Percentiles rank a stretch among this genome's conserved stretches.
Evolutionary conservation across 1,140 invertebrate genomes (phyloP).

Genomic region (Drosophila nebulosa): DNA sequence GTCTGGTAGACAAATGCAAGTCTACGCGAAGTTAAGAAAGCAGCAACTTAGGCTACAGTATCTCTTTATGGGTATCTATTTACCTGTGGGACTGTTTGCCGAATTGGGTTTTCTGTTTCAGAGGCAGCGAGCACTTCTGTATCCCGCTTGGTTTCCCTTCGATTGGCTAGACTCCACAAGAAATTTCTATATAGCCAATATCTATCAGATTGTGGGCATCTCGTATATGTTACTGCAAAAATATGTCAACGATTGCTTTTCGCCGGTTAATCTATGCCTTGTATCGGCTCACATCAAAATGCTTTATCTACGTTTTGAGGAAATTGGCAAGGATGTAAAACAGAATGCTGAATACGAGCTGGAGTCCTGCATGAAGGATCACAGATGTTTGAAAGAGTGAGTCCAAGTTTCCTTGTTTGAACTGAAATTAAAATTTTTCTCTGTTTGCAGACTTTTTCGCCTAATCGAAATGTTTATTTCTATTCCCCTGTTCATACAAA

Average conservation of each 20-base stretch:
- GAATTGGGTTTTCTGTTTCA: slow-evolving; percentile 51
- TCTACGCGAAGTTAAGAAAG: slow-evolving; percentile 29
- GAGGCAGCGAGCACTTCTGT: slow-evolving; percentile 37
- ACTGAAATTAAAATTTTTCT: too few relatives aligned
- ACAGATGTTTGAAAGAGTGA: slow-evolving; percentile 55
- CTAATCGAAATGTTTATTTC: slow-evolving; percentile 56
- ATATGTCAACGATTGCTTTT: slow-evolving; percentile 59
- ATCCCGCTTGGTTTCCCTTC: slow-evolving; percentile 69
- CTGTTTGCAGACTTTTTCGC: slow-evolving; percentile 38
- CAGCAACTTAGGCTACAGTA: slow-evolving; percentile 30
- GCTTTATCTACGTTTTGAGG: slow-evolving; percentile 43
- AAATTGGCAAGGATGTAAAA: slow-evolving; percentile 19
- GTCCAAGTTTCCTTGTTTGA: slow-evolving; percentile 11
- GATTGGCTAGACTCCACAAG: slow-evolving; percentile 39
- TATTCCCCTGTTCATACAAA: slow-evolving; percentile 65
- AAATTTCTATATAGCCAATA: slow-evolving; percentile 46
- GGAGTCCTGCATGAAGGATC: slow-evolving; percentile 61
- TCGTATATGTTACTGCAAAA: slow-evolving; percentile 41
- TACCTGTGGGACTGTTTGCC: slow-evolving; percentile 31
- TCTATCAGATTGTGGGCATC: slow-evolving; percentile 54
- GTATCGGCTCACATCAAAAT: slow-evolving; percentile 55
- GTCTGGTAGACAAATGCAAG: background rate
- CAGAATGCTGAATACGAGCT: slow-evolving; percentile 21
- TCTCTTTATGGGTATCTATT: slow-evolving; percentile 37
- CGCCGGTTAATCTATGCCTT: slow-evolving; percentile 47